Evolutionary conservation across 92 coral and sea anemone species (phyloP).

Genomic region (Galaxea fascicularis): DNA sequence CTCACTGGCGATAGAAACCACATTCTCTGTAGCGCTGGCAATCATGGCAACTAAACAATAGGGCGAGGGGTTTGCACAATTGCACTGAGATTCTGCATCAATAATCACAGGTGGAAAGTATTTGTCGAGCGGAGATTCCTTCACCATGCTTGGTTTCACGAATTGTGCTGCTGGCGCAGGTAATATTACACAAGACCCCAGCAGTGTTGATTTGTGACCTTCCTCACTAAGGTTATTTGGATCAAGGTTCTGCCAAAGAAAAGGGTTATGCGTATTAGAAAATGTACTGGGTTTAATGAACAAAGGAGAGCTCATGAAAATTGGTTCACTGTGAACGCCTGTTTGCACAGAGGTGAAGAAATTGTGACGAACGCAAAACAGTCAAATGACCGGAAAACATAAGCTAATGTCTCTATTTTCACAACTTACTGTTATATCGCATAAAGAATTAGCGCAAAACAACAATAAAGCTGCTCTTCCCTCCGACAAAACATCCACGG

Average conservation of each 20-base stretch:
- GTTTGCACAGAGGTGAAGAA: no score
- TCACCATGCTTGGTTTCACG: background rate
- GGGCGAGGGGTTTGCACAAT: background rate
- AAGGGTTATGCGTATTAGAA: no score
- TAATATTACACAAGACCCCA: background rate
- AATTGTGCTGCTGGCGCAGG: conserved; percentile 6
- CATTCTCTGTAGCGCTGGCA: background rate
- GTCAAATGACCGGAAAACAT: no score
- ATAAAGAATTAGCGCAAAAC: no score
- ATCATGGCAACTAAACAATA: background rate
- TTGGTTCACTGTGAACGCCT: no score
- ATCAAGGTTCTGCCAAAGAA: background rate
- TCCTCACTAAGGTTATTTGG: background rate
- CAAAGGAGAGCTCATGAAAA: no score
- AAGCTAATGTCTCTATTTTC: no score
- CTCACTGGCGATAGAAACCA: background rate
- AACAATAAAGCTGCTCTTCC: no score
- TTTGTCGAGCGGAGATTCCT: conserved; percentile 1
- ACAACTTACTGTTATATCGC: no score
- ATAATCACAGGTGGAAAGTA: background rate
- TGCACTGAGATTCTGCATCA: background rate
- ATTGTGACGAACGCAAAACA: no score
- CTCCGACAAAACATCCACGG: no score
- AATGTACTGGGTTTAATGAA: no score
- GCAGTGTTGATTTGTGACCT: background rate